phyloP scores from a whole-genome alignment of 2,113 vertebrate species.

The Egretta garzetta region DNA sequence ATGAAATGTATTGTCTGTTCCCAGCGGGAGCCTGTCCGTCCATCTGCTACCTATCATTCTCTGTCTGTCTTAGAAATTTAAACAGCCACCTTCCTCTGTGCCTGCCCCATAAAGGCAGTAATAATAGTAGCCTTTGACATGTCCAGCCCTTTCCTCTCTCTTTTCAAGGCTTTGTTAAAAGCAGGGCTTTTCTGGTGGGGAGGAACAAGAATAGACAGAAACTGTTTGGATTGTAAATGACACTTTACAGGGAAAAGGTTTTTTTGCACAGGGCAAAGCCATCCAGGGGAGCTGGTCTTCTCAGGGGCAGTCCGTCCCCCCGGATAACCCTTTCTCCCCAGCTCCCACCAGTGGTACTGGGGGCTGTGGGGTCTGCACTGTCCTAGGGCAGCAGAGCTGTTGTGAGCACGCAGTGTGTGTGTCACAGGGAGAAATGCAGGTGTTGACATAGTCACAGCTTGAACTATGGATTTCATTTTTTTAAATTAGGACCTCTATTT shows the following conservation, averaged over 20 bases:
- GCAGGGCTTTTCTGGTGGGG: not conserved
- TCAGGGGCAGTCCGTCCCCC: not conserved
- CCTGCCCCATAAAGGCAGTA: not conserved
- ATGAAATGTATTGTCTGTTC: slow-evolving; percentile 53
- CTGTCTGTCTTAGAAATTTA: slow-evolving; percentile 46
- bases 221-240: not conserved
- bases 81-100: not conserved
- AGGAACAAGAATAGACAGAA: not conserved
- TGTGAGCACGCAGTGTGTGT: not conserved
- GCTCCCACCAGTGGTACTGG: not conserved
- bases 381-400: not conserved
- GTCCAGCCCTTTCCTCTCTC: not conserved
- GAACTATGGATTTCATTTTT: not conserved
- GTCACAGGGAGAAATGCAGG: not conserved
- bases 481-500: not conserved
- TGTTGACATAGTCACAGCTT: rapidly evolving
- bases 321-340: not conserved
- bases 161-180: not conserved
- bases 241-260: not conserved
- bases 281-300: not conserved
- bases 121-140: slow-evolving; percentile 25
- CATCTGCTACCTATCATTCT: slow-evolving; percentile 42
- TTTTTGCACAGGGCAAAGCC: not conserved
- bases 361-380: not conserved
- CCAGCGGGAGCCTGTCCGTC: slow-evolving; percentile 34